These are phyloP conservation scores for Rhogogaster chlorosoma DNA, from an alignment of 2,888 invertebrate genomes.

Conservation along the genomic window DNA sequence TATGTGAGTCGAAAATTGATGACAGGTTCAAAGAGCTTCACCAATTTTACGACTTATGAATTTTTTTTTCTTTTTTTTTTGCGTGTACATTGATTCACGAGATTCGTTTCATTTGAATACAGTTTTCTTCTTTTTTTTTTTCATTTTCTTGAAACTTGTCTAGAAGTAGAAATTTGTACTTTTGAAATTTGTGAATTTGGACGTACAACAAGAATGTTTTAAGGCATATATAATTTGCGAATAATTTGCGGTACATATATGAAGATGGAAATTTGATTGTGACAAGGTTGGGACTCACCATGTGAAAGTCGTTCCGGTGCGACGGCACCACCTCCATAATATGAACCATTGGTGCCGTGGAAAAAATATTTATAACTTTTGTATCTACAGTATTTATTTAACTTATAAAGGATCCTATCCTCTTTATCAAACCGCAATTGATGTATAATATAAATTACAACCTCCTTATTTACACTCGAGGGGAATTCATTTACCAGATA, in stretches of 20 bases:
- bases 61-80: not conserved
- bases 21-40: not conserved
- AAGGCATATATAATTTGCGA: not conserved
- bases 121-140: no score
- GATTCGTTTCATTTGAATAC: not conserved
- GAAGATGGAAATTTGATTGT: not conserved
- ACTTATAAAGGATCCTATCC: not conserved
- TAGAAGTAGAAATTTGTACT: not conserved
- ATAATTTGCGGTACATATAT: not conserved
- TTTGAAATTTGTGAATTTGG: not conserved
- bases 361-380: conserved; percentile 36
- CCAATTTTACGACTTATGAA: not conserved
- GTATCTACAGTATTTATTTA: conserved; percentile 24
- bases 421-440: not conserved
- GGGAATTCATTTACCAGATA: not conserved
- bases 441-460: not conserved
- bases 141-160: not conserved
- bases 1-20: not conserved
- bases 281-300: conserved; percentile 69
- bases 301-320: conserved; percentile 77
- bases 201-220: not conserved
- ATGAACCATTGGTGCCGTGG: conserved; percentile 75
- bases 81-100: not conserved
- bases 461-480: conserved; percentile 23
- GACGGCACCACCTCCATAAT: conserved; percentile 76